Evolutionary conservation across 2,113 vertebrate genomes (phyloP).

Genomic region (Cyphomyrus plagiostoma): DNA sequence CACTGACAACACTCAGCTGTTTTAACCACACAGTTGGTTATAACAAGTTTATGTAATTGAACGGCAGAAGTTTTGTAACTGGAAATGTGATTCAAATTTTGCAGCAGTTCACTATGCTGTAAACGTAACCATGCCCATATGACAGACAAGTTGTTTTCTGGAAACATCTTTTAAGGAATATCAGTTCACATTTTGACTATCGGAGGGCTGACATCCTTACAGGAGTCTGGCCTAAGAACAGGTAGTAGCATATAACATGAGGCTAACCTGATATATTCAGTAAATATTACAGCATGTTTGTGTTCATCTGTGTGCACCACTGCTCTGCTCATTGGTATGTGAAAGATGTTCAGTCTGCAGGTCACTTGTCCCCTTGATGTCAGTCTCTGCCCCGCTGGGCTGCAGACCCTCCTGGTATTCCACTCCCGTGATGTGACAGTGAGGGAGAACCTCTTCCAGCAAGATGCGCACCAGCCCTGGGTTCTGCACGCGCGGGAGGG

Average conservation of each 20-base stretch:
- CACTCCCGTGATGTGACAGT: slow-evolving; percentile 62
- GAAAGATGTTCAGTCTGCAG: neutral
- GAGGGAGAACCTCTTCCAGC: slow-evolving; percentile 77
- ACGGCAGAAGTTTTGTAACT: neutral
- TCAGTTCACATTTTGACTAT: neutral
- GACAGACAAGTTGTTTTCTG: neutral
- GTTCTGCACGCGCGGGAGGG: slow-evolving; percentile 56
- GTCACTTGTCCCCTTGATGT: neutral
- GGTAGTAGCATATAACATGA: neutral
- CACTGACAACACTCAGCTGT: neutral
- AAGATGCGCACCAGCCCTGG: slow-evolving; percentile 68
- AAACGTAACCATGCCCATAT: neutral
- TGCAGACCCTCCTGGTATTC: slow-evolving; percentile 49
- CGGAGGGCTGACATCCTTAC: neutral
- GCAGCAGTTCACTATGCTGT: neutral
- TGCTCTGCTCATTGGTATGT: neutral
- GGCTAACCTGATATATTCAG: neutral
- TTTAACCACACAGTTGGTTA: neutral
- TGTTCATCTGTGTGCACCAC: neutral
- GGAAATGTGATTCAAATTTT: neutral
- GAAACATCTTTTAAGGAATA: neutral
- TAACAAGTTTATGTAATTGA: neutral
- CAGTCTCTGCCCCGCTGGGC: neutral
- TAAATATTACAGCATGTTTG: neutral
- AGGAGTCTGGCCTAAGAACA: neutral